A percentile compares a stretch with the other conserved stretches of the same genome.
These are phyloP conservation scores for Endotricha flammealis DNA, from an alignment of 2,888 invertebrate species.

Conservation along the genomic window DNA sequence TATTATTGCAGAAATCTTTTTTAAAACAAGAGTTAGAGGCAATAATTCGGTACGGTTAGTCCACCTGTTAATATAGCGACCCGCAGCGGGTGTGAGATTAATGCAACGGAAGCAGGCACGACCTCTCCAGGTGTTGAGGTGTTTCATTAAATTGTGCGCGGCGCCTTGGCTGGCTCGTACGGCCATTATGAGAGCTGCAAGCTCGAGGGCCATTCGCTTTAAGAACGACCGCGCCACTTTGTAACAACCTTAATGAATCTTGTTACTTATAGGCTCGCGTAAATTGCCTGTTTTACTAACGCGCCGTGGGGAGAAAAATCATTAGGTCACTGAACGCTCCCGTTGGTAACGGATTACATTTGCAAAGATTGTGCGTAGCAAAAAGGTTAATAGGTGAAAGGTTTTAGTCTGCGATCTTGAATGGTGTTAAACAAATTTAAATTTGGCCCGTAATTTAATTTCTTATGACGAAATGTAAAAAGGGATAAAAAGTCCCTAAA, in stretches of 20 bases:
- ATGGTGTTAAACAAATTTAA: too few species aligned
- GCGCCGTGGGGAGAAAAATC: constrained; percentile 46
- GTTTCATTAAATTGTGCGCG: constrained; percentile 75
- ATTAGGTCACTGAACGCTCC: constrained; percentile 51
- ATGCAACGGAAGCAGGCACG: constrained; percentile 71
- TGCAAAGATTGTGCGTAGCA: constrained; percentile 11
- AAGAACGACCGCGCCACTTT: constrained; percentile 76
- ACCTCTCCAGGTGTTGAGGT: constrained; percentile 78
- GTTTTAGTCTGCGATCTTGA: too few species aligned
- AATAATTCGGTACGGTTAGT: constrained; percentile 21
- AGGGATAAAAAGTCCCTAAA: too few species aligned
- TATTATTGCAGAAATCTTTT: too few species aligned
- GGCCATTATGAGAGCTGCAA: constrained; percentile 74
- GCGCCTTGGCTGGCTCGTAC: constrained; percentile 67
- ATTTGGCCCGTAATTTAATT: too few species aligned
- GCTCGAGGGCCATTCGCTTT: constrained; percentile 77
- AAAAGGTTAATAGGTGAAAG: too few species aligned
- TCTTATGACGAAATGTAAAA: too few species aligned
- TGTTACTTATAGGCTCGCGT: constrained; percentile 75
- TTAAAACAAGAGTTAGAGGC: constrained; percentile 15
- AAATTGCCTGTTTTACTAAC: constrained; percentile 73
- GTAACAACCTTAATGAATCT: constrained; percentile 77
- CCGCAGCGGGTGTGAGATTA: constrained; percentile 54
- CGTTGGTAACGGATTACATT: constrained; percentile 31
- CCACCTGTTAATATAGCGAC: constrained; percentile 28